Evolutionary conservation across 1,140 invertebrate species (phyloP).

Genomic region (Macrotrachela quadricornifera): DNA sequence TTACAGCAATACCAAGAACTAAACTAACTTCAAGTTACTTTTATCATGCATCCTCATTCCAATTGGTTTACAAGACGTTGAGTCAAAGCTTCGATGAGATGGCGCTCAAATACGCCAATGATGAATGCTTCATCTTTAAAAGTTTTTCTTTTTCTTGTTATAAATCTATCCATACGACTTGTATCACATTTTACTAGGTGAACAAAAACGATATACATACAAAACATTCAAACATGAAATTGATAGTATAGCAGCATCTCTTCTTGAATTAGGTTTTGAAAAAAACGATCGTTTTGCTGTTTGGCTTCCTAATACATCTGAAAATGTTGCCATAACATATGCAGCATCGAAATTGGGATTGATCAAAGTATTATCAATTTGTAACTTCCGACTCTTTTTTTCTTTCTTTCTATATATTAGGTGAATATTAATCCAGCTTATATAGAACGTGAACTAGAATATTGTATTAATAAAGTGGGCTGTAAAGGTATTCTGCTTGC

Average conservation of each 20-base stretch:
- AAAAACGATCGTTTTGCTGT: conserved; percentile 62
- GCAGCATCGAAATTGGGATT: conserved; percentile 58
- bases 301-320: conserved; percentile 60
- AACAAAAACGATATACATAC: neutral
- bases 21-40: no score
- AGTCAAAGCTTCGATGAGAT: neutral
- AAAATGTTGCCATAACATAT: conserved; percentile 56
- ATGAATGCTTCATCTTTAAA: conserved; percentile 2
- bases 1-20: no score
- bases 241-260: conserved; percentile 54
- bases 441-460: conserved; percentile 49
- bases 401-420: conserved; percentile 21
- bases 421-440: conserved; percentile 65
- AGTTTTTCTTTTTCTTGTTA: no score
- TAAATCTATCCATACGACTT: no score
- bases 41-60: no score
- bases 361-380: conserved; percentile 40
- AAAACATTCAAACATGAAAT: conserved; percentile 29
- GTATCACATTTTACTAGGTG: no score
- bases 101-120: neutral
- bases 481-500: conserved; percentile 39
- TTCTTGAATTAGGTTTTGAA: conserved; percentile 49
- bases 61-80: neutral
- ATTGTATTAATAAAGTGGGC: conserved; percentile 52
- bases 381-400: neutral